A percentile compares a stretch with the other conserved stretches of the same genome.
Conservation (phyloP, 2,888 invertebrate genomes). For the Gasteruption jaculator region DNA sequence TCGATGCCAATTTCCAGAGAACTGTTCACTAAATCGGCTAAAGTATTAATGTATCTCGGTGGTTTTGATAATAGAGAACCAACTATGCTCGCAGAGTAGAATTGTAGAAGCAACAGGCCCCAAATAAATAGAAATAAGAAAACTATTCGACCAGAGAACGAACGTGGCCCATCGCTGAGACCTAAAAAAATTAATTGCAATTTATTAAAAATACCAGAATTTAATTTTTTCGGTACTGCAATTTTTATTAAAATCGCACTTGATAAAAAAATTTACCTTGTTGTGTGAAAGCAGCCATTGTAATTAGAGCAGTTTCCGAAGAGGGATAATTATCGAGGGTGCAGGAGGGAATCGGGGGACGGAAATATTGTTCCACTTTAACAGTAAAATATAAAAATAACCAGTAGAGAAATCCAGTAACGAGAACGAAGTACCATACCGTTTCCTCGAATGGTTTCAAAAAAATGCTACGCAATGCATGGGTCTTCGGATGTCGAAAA, state of each 20-base stretch:
- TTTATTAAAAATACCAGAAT: no score
- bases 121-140: conserved; percentile 40
- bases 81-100: conserved; percentile 47
- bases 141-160: conserved; percentile 50
- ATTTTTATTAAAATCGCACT: no score
- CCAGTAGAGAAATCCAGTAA: conserved; percentile 35
- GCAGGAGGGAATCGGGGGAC: conserved; percentile 9
- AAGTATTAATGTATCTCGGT: conserved; percentile 39
- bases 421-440: conserved; percentile 58
- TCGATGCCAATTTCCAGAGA: conserved; percentile 40
- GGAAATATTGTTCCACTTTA: conserved; percentile 27
- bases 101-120: conserved; percentile 44
- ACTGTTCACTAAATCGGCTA: conserved; percentile 40
- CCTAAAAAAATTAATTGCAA: no score
- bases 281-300: conserved; percentile 52
- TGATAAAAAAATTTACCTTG: conserved; percentile 45
- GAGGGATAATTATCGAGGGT: conserved; percentile 26
- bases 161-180: conserved; percentile 46
- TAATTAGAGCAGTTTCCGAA: conserved; percentile 45
- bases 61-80: conserved; percentile 42
- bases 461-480: conserved; percentile 61
- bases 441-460: conserved; percentile 58
- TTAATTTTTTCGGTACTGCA: no score
- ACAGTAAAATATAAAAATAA: conserved; percentile 28
- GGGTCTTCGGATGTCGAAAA: conserved; percentile 64